phyloP scores from a whole-genome alignment of 1,140 invertebrate genomes.

The Bactericera cockerelli region DNA sequence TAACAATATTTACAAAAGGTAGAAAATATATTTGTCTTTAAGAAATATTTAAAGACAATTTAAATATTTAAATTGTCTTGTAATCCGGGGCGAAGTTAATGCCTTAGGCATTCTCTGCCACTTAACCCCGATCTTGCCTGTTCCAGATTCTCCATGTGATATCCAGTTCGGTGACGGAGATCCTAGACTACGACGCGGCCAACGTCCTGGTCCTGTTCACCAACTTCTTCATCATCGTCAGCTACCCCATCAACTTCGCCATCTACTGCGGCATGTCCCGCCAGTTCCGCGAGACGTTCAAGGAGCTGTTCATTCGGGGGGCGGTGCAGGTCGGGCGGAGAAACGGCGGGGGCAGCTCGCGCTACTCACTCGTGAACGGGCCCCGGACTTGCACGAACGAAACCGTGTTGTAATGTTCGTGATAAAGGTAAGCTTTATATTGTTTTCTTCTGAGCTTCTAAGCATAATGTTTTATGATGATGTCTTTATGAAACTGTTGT shows the following conservation, averaged over 20 bases:
- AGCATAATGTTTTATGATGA: too few species aligned
- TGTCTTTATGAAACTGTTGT: too few species aligned
- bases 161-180: slow-evolving; percentile 46
- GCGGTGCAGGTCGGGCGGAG: slow-evolving; percentile 20
- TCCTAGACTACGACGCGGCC: slow-evolving; percentile 61
- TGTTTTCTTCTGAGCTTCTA: too few species aligned
- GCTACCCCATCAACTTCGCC: slow-evolving; percentile 86
- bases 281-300: slow-evolving; percentile 86
- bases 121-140: too few species aligned
- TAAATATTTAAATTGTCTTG: too few species aligned
- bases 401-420: slow-evolving; percentile 50
- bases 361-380: slow-evolving; percentile 62
- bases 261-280: slow-evolving; percentile 92
- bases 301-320: slow-evolving; percentile 61
- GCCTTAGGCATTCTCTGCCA: too few species aligned
- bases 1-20: too few species aligned
- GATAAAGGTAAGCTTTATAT: not conserved
- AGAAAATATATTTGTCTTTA: too few species aligned
- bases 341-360: slow-evolving; percentile 39
- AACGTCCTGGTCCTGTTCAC: slow-evolving; percentile 72
- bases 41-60: too few species aligned
- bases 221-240: slow-evolving; percentile 80
- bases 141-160: slow-evolving; percentile 57
- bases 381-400: slow-evolving; percentile 65
- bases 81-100: too few species aligned